phyloP scores from a whole-genome alignment of 2,113 vertebrate genomes.

The Phasianus colchicus region DNA sequence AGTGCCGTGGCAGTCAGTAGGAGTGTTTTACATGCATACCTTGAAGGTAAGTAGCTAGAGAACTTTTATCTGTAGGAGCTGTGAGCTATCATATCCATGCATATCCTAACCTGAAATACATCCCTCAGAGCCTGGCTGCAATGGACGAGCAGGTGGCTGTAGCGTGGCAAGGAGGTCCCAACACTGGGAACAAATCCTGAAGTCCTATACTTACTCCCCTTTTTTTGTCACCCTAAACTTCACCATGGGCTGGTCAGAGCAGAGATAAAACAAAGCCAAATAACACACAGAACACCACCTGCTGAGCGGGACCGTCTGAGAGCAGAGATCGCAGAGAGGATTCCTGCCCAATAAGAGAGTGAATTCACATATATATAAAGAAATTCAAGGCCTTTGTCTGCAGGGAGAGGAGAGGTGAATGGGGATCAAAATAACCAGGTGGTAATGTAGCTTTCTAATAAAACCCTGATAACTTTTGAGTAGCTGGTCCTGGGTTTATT shows the following conservation, averaged over 20 bases:
- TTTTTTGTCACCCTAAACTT: not conserved
- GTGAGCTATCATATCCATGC: accelerated
- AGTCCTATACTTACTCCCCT: not conserved
- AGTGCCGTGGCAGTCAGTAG: not conserved
- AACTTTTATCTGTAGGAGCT: not conserved
- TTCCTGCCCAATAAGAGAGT: constrained; percentile 23
- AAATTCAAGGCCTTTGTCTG: constrained; percentile 22
- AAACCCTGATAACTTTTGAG: not conserved
- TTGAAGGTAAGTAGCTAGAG: not conserved
- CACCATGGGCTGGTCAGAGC: not conserved
- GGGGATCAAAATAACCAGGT: constrained; percentile 47
- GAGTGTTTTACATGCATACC: not conserved
- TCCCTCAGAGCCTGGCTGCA: not conserved
- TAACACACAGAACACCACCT: not conserved
- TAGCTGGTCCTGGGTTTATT: constrained; percentile 6
- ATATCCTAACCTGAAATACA: not conserved
- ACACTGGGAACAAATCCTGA: not conserved
- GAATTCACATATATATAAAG: not conserved
- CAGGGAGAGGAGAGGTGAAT: constrained; percentile 14
- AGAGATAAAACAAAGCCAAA: not conserved
- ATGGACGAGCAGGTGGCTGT: not conserved
- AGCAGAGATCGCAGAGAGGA: not conserved
- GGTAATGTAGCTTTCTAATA: constrained; percentile 26
- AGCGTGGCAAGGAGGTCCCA: not conserved
- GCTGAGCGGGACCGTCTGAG: not conserved